A percentile compares a stretch with the other conserved stretches of the same genome.
phyloP scores from a whole-genome alignment of 2,888 invertebrate genomes.

The Oligia strigilis region DNA sequence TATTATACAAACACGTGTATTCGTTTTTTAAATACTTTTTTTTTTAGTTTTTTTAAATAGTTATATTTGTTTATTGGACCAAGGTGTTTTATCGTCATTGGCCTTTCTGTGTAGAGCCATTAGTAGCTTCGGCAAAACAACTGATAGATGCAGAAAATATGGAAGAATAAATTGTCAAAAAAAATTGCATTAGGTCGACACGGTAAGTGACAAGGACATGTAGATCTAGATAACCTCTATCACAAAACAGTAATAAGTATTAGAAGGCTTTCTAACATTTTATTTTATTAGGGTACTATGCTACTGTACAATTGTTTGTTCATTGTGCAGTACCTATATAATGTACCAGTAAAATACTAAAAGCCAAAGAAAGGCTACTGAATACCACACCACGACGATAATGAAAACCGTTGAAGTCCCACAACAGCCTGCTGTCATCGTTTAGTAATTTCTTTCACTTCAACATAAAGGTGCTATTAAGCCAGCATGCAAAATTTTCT shows the following conservation, averaged over 20 bases:
- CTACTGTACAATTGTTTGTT: too few relatives aligned
- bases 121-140: neutral
- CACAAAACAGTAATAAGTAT: neutral
- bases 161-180: neutral
- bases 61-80: neutral
- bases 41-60: neutral
- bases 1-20: constrained; percentile 40
- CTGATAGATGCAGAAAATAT: too few relatives aligned
- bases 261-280: neutral
- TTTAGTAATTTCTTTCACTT: neutral
- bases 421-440: neutral
- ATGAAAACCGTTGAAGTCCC: neutral
- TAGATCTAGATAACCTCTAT: too few relatives aligned
- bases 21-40: neutral
- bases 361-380: neutral
- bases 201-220: neutral
- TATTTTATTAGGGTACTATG: neutral
- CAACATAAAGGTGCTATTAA: constrained; percentile 6
- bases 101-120: neutral
- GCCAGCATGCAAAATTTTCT: neutral
- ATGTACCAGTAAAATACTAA: too few relatives aligned
- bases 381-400: neutral
- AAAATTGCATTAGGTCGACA: neutral
- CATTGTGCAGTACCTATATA: too few relatives aligned
- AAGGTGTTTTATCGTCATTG: neutral